phyloP scores from a whole-genome alignment of 2,888 invertebrate species.

The Drosophila atroscutellata region DNA sequence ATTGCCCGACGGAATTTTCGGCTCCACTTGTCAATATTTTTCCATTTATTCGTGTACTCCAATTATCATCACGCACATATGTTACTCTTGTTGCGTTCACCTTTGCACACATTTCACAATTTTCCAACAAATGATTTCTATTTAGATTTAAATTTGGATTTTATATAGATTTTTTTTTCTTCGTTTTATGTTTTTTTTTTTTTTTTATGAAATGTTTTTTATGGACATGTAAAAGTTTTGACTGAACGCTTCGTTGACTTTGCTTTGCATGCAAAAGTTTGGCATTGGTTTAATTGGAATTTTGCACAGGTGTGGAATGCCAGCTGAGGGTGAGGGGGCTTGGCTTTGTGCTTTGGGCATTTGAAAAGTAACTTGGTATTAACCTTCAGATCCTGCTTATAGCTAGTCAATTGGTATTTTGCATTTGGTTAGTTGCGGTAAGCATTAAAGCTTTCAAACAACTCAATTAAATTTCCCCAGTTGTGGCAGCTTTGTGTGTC shows the following conservation, averaged over 20 bases:
- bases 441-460: not conserved
- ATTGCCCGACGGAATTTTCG: conserved; percentile 11
- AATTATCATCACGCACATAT: conserved; percentile 6
- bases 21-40: conserved; percentile 4
- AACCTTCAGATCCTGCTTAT: conserved; percentile 31
- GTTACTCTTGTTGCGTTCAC: conserved; percentile 1
- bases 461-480: not conserved
- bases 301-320: conserved; percentile 39
- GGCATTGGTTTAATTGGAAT: conserved; percentile 78
- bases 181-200: not conserved
- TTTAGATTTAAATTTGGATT: conserved; percentile 18
- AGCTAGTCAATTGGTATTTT: conserved; percentile 12
- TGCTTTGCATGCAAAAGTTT: conserved; percentile 65
- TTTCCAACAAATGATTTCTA: conserved; percentile 29
- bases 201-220: conserved; percentile 25
- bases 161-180: not conserved
- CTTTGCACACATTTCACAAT: conserved; percentile 19
- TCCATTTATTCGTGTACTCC: not conserved
- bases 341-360: conserved; percentile 38
- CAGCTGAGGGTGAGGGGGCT: not conserved
- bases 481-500: not conserved
- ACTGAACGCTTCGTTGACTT: conserved; percentile 55
- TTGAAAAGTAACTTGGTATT: conserved; percentile 33
- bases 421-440: not conserved
- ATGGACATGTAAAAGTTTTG: conserved; percentile 57